Base-by-base conservation (phyloP, 2,888 invertebrate genomes). In the Phrixothrix hirtus region DNA sequence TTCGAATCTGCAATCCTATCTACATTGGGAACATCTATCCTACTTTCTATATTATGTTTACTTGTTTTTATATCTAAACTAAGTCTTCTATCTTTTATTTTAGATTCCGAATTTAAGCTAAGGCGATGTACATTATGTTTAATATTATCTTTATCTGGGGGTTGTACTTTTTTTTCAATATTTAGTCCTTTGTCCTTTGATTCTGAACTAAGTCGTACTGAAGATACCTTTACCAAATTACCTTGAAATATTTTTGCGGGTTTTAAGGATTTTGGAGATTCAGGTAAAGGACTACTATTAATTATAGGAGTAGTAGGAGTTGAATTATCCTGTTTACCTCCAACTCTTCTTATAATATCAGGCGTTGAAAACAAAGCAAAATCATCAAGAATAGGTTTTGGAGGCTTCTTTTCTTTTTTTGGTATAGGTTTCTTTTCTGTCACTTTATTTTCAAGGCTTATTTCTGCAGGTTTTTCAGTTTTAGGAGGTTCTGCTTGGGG, bases 281-380 rank as follows among this genome's bases (percentile, higher is more conserved):
- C 61, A 12, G 62, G 57, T 16, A 55, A 45, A 13, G 27, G 47
- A 42, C 66, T 65, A n/a, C n/a, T n/a, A n/a, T n/a, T n/a, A n/a
- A n/a, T n/a, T n/a, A n/a, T n/a, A 11, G 59, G 58, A 9, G 70
- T 57, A 10, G 66, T 59, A 13, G 62, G 58, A 27, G 70, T 63
- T 15, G 72, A 68, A 2, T 69, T 57, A 16, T 69, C 68, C 49
- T 76, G 70, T 11, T 78, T 59, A 49, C 34, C 16, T 32, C 65
- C 71, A 10, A 88, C 86, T 63, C 88, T 79, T 63, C 87, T 79
- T 49, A 88, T 88, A 43, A 89, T 87, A 77, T 89, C 89, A 12
- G 89, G 89, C 30, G 88, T 84, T 3, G 89, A 88, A 71, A 89
- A 89, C 49, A 89, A 73, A 26, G 87, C 86, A 49, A 88, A 82